Evolutionary conservation across 2,888 invertebrate genomes (phyloP).

Genomic region (Sialis fuliginosa): DNA sequence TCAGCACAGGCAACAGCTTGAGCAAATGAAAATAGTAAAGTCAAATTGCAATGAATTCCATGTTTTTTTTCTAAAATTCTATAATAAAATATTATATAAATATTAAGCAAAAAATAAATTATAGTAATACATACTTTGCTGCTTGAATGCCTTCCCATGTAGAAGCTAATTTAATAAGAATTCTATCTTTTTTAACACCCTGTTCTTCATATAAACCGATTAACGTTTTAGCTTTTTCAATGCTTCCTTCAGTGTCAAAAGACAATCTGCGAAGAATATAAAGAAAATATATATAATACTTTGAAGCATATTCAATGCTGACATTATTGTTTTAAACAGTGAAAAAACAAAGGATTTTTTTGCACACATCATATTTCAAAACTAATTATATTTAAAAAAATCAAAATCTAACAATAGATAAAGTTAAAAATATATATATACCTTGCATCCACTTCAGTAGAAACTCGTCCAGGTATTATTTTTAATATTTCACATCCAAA

Average conservation of each 20-base stretch:
- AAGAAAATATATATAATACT: not conserved
- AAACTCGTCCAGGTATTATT: conserved; percentile 92
- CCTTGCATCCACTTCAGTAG: conserved; percentile 93
- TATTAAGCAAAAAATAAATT: not conserved
- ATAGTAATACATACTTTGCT: conserved; percentile 48
- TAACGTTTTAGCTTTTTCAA: conserved; percentile 74
- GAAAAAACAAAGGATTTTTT: not conserved
- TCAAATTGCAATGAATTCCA: conserved; percentile 95
- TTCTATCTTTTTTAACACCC: conserved; percentile 79
- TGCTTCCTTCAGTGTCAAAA: conserved; percentile 82
- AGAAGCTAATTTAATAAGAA: conserved; percentile 93
- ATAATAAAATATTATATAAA: conserved; percentile 17
- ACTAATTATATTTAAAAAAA: not conserved
- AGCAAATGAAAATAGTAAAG: conserved; percentile 83
- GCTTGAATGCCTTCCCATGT: conserved; percentile 99
- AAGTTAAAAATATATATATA: conserved; percentile 17
- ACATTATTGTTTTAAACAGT: not conserved
- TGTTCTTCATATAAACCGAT: conserved; percentile 79
- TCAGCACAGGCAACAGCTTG: conserved; percentile 98
- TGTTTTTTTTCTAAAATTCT: conserved; percentile 79
- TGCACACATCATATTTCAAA: not conserved
- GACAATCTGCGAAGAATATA: conserved; percentile 50
- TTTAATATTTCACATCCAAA: conserved; percentile 96
- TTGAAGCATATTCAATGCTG: no score
- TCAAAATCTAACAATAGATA: not conserved